phyloP scores from a whole-genome alignment of 1,140 invertebrate species.

The Trichomalopsis sarcophagae region DNA sequence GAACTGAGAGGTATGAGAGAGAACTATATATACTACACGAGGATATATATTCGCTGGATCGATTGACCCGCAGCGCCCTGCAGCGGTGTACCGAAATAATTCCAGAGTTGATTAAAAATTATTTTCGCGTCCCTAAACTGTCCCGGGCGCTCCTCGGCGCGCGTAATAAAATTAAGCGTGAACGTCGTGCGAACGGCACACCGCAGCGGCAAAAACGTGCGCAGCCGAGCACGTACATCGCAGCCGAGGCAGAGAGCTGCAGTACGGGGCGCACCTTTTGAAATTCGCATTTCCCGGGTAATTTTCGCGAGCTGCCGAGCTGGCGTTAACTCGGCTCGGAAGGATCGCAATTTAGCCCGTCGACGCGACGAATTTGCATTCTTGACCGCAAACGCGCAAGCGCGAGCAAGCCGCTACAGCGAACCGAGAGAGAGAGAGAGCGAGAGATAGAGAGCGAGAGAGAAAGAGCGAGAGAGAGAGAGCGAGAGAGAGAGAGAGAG shows the following conservation, averaged over 20 bases:
- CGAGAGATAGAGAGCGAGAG: too few relatives aligned
- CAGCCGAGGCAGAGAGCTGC: too few relatives aligned
- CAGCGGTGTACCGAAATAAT: too few relatives aligned
- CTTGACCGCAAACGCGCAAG: constrained; percentile 63
- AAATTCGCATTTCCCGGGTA: constrained; percentile 31
- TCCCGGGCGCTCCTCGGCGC: not conserved
- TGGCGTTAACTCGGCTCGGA: constrained; percentile 22
- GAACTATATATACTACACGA: not conserved
- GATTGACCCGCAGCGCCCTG: not conserved
- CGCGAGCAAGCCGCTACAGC: not conserved
- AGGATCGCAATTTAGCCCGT: constrained; percentile 29
- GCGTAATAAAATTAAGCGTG: constrained; percentile 42
- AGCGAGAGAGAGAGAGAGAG: too few relatives aligned
- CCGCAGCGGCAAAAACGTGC: not conserved
- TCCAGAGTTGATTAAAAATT: too few relatives aligned
- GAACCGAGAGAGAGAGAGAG: too few relatives aligned
- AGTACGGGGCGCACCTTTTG: not conserved
- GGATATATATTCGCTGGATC: not conserved
- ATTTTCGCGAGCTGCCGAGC: not conserved
- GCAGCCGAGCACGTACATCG: not conserved
- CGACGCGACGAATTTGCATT: constrained; percentile 63
- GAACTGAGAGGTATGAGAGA: not conserved
- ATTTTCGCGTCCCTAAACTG: not conserved
- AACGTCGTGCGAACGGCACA: not conserved
- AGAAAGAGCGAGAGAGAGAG: too few relatives aligned